These are phyloP conservation scores for Ctenopoma multispine DNA, from an alignment of 2,797 vertebrate species.

Conservation along the genomic window DNA sequence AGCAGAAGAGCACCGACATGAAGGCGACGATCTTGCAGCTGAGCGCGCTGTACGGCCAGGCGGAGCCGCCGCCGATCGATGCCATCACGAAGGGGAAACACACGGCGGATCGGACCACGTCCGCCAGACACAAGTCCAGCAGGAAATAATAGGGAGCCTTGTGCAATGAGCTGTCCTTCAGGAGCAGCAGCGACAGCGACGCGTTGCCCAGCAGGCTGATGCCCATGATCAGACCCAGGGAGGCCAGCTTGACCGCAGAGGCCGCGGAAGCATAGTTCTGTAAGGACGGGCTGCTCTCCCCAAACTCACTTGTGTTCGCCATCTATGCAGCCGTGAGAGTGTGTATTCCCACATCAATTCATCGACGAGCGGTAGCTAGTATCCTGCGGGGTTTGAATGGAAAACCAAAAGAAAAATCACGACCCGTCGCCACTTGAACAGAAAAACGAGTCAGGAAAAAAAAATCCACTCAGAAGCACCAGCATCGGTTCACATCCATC, in stretches of 20 bases:
- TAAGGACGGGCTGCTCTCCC: slow-evolving; percentile 85
- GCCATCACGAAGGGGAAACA: slow-evolving; percentile 96
- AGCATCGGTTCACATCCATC: slow-evolving; percentile 44
- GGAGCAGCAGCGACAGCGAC: slow-evolving; percentile 90
- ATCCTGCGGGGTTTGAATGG: slow-evolving; percentile 17
- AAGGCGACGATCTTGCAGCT: slow-evolving; percentile 95
- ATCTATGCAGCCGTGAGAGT: slow-evolving; percentile 79
- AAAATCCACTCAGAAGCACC: slow-evolving; percentile 27
- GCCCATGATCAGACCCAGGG: slow-evolving; percentile 91
- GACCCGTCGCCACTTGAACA: slow-evolving; percentile 5
- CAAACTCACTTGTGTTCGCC: slow-evolving; percentile 91
- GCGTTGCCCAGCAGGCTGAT: slow-evolving; percentile 92
- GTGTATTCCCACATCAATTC: slow-evolving; percentile 76
- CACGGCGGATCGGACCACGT: slow-evolving; percentile 91
- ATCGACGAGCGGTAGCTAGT: slow-evolving; percentile 19
- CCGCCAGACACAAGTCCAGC: slow-evolving; percentile 93
- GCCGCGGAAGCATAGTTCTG: slow-evolving; percentile 86
- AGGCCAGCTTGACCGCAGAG: slow-evolving; percentile 92
- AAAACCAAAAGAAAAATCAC: slow-evolving; percentile 34
- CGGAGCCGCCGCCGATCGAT: slow-evolving; percentile 88
- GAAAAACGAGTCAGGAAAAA: slow-evolving; percentile 17
- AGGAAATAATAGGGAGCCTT: slow-evolving; percentile 94
- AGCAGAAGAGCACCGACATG: slow-evolving; percentile 94
- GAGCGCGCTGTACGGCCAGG: slow-evolving; percentile 88
- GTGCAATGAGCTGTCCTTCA: slow-evolving; percentile 92